Conservation (phyloP, 2,797 vertebrate species). For the Mycteria americana region DNA sequence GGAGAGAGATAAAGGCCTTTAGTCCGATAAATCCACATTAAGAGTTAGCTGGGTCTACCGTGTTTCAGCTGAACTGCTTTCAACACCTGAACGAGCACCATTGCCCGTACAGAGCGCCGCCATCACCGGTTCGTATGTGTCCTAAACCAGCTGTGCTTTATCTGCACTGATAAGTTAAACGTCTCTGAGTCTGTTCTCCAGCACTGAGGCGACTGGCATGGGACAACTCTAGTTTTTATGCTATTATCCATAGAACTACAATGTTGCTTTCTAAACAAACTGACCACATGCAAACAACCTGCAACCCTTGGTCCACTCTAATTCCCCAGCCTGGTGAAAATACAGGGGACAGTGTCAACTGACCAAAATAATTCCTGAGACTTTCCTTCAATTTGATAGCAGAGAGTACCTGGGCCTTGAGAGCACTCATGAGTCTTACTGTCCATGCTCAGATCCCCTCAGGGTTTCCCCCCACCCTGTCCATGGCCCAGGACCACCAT, state of each 20-base stretch:
- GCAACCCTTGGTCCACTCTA: background rate
- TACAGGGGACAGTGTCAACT: background rate
- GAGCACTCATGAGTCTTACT: background rate
- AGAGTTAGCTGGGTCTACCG: background rate
- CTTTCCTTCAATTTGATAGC: background rate
- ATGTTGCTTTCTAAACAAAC: background rate
- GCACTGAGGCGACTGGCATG: background rate
- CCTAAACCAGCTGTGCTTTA: background rate
- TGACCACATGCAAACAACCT: background rate
- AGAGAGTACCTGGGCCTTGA: background rate
- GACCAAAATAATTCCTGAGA: background rate
- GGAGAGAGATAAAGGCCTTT: background rate
- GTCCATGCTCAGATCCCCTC: background rate
- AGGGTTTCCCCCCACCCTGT: background rate
- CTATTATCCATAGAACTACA: background rate
- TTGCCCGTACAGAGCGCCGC: background rate
- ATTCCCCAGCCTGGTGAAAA: background rate
- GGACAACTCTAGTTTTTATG: background rate
- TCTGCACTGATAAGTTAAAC: background rate
- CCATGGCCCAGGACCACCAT: background rate
- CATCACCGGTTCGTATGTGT: fast-evolving
- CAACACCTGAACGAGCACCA: background rate
- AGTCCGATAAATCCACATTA: background rate
- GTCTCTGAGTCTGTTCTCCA: background rate
- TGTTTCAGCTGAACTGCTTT: background rate